phyloP scores from a whole-genome alignment of 2,113 vertebrate species.

The Gobio gobio region DNA sequence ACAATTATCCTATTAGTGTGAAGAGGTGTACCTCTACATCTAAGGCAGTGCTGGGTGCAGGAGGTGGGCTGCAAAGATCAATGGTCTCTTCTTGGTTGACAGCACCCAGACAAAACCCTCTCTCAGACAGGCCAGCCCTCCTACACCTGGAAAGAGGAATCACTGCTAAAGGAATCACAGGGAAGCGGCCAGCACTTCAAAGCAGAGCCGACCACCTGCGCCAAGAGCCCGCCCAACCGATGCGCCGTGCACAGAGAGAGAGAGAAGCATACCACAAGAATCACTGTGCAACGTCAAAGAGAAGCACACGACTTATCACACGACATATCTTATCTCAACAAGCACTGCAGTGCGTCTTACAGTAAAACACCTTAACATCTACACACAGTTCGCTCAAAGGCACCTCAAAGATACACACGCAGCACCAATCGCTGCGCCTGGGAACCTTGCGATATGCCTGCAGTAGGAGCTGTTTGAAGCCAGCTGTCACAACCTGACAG shows the following conservation, averaged over 20 bases:
- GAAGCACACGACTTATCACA: background rate
- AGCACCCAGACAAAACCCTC: conserved; percentile 92
- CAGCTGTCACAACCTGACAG: conserved; percentile 86
- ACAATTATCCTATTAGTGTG: conserved; percentile 95
- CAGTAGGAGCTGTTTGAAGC: conserved; percentile 84
- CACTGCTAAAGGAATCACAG: conserved; percentile 68
- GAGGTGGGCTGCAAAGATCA: conserved; percentile 85
- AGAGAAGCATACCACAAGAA: conserved; percentile 1
- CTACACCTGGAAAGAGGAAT: conserved; percentile 85
- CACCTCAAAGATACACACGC: conserved; percentile 38
- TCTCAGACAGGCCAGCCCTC: conserved; percentile 89
- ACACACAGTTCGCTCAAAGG: conserved; percentile 22
- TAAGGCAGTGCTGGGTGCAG: conserved; percentile 63
- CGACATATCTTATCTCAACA: conserved; percentile 7
- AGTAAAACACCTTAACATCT: conserved; percentile 47
- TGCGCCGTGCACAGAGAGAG: background rate
- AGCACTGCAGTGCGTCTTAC: conserved; percentile 17
- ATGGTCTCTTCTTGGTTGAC: conserved; percentile 86
- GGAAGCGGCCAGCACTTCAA: conserved; percentile 71
- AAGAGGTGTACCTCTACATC: conserved; percentile 79
- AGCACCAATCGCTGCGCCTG: conserved; percentile 64
- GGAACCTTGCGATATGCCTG: conserved; percentile 76
- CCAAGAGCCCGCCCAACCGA: conserved; percentile 59
- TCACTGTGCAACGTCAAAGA: background rate
- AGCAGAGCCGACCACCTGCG: conserved; percentile 75